Evolutionary conservation across 2,888 invertebrate species (phyloP).

Genomic region (Diarsia rubi): DNA sequence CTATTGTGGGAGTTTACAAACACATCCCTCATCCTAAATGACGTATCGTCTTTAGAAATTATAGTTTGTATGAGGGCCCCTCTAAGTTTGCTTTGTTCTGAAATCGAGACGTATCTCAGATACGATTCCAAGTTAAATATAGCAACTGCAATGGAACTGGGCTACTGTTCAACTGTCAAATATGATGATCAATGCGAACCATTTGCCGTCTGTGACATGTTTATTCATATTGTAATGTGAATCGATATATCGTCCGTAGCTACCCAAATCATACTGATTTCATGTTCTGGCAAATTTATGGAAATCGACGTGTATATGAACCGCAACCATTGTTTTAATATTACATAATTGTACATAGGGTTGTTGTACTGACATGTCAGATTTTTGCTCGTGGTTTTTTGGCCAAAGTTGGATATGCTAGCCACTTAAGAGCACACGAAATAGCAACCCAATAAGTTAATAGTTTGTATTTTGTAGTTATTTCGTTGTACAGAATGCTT

Average conservation of each 20-base stretch:
- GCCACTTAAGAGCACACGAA: too few species aligned
- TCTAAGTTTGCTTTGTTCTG: conserved; percentile 44
- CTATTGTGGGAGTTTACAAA: conserved; percentile 41
- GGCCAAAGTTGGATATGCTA: too few species aligned
- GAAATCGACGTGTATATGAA: neutral
- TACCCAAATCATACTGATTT: neutral
- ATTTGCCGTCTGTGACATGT: neutral
- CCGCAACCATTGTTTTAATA: neutral
- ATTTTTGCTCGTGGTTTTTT: too few species aligned
- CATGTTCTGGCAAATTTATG: neutral
- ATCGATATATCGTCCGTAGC: neutral
- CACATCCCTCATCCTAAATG: conserved; percentile 53
- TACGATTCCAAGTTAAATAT: conserved; percentile 3
- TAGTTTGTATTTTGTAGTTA: too few species aligned
- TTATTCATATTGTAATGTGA: neutral
- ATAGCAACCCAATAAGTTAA: too few species aligned
- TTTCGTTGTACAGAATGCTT: too few species aligned
- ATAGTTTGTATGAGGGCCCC: conserved; percentile 31
- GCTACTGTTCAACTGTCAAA: conserved; percentile 15
- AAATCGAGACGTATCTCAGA: conserved; percentile 17
- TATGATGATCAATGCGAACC: neutral
- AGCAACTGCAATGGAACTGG: neutral
- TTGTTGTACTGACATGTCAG: too few species aligned
- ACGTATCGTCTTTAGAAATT: conserved; percentile 56
- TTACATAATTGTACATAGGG: too few species aligned